Evolutionary conservation across 2,113 vertebrate genomes (phyloP), one percentile per base, ranked within the genome.

Genomic region (Artemisiospiza belli): DNA sequence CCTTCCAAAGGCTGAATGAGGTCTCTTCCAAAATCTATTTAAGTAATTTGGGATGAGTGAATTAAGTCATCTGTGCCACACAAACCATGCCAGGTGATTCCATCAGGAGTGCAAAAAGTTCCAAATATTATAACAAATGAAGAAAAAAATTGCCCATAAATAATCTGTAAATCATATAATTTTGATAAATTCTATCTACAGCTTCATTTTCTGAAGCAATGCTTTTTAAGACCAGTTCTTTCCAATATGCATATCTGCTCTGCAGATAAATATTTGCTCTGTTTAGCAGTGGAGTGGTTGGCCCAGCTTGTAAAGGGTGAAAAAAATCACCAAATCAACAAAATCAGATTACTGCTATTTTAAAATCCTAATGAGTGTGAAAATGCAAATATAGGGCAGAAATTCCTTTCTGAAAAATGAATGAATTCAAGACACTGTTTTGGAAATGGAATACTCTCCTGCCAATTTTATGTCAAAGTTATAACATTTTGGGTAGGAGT

Each of bases 401-500:
- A 94, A 67, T 2, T 1, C 28, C 12, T 55, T 86, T 61, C 28
- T 81, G 33, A 83, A 85, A 90, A 92, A 80, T 28, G 19, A 70
- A 90, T 44, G 0, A 43, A 70, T 74, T 77, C 33, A 70, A 91
- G 83, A 69, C 25, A 43, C 10, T 0, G 0, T 25, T 94, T 80
- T 64, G 51, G 22, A 95, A 91, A 85, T 23, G 1, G 37, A 51
- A 92, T 75, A 41, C 15, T 74, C 20, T 66, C 5, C 35, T 84
- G 55, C 70, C 61, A 92, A 57, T 93, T 88, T 94, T 90, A 77
- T 72, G 52, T 87, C 79, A n/a, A 77, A 83, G 15, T 75, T 43
- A 21, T 31, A 57, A 82, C 3, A 43, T 47, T 83, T 91, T 86
- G 83, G 51, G 17, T 85, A 74, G 83, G 39, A 66, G 70, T 49